Conservation (phyloP, 2,113 vertebrate genomes). For the Astatotilapia flaviijosephi region DNA sequence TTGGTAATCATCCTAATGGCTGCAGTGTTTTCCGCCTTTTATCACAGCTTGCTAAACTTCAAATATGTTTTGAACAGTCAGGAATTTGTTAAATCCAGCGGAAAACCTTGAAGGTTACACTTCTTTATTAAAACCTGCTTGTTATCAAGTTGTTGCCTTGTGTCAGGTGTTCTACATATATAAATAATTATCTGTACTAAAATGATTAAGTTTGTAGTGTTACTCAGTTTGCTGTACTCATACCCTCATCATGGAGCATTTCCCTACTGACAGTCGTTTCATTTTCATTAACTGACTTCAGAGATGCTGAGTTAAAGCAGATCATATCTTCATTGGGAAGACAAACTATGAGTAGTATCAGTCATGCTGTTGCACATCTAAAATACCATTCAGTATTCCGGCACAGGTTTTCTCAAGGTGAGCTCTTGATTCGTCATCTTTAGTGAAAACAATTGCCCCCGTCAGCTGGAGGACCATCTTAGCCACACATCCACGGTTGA, state of each 20-base stretch:
- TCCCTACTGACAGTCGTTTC: neutral
- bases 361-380: neutral
- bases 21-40: neutral
- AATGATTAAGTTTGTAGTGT: neutral
- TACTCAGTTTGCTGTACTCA: neutral
- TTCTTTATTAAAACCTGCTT: neutral
- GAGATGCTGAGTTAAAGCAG: neutral
- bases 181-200: neutral
- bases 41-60: neutral
- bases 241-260: neutral
- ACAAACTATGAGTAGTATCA: neutral
- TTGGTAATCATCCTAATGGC: neutral
- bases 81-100: neutral
- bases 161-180: neutral
- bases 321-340: neutral
- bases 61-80: neutral
- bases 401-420: conserved; percentile 78
- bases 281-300: neutral
- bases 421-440: conserved; percentile 78
- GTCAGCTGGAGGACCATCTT: conserved; percentile 75
- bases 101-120: neutral
- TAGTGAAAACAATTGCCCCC: conserved; percentile 78
- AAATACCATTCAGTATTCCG: conserved; percentile 75
- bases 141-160: neutral
- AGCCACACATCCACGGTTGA: conserved; percentile 72